Evolutionary conservation across 2,888 invertebrate genomes (phyloP).

Genomic region (Drosophila borealis): DNA sequence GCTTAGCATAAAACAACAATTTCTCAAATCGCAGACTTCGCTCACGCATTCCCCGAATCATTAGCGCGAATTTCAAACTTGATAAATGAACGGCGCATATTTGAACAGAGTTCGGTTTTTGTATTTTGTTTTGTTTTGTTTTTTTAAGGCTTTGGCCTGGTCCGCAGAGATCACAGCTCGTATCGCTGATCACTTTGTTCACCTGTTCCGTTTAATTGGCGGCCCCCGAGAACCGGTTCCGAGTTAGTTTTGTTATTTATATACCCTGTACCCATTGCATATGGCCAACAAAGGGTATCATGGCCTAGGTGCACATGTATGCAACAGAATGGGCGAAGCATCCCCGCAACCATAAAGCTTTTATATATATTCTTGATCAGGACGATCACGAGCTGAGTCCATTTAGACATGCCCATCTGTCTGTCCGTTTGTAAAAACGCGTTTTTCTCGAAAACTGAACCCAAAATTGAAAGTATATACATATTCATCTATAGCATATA

Average conservation of each 20-base stretch:
- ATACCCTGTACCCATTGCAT: too few relatives aligned
- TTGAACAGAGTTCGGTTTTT: constrained; percentile 40
- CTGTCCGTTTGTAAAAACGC: too few relatives aligned
- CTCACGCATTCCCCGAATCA: constrained; percentile 63
- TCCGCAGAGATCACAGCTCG: constrained; percentile 21
- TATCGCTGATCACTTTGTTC: constrained; percentile 58
- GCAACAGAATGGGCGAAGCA: too few relatives aligned
- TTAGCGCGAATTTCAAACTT: constrained; percentile 58
- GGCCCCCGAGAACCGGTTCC: constrained; percentile 38
- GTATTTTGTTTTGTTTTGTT: constrained; percentile 1
- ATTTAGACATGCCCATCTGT: too few relatives aligned
- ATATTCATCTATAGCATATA: too few relatives aligned
- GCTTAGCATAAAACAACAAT: constrained; percentile 73
- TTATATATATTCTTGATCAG: too few relatives aligned
- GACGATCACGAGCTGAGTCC: too few relatives aligned
- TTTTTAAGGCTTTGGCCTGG: neutral
- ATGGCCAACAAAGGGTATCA: too few relatives aligned
- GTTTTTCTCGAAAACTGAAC: too few relatives aligned
- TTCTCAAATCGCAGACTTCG: constrained; percentile 46
- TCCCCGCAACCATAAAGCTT: too few relatives aligned
- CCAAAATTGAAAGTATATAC: too few relatives aligned
- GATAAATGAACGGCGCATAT: constrained; percentile 60
- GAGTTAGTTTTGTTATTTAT: neutral
- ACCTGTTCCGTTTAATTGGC: constrained; percentile 75
- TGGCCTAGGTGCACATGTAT: too few relatives aligned